Evolutionary conservation across 2,797 vertebrate species (phyloP).

Genomic region (Rhabdomys pumilio): DNA sequence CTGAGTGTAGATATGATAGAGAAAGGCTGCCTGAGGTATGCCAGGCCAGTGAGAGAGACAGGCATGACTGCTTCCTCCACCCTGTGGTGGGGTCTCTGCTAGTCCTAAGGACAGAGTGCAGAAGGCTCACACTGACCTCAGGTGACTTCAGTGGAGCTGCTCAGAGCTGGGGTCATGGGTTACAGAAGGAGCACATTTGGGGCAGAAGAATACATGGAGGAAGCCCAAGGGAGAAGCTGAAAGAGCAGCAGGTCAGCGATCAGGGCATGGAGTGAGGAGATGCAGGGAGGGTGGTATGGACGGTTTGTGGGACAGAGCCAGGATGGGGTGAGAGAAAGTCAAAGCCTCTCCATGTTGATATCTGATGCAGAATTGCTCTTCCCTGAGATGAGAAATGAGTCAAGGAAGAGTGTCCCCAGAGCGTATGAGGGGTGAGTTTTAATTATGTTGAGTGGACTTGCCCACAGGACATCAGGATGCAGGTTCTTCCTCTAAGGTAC

Average conservation of each 20-base stretch:
- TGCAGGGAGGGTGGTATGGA: not conserved
- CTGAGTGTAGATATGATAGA: not conserved
- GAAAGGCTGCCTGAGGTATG: not conserved
- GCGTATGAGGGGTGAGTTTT: not conserved
- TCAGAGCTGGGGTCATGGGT: not conserved
- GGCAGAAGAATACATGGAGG: not conserved
- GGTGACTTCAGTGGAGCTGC: not conserved
- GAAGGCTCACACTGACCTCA: not conserved
- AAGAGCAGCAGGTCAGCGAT: not conserved
- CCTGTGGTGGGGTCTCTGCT: not conserved
- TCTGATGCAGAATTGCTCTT: not conserved
- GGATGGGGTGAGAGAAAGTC: accelerated
- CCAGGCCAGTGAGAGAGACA: not conserved
- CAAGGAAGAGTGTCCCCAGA: not conserved
- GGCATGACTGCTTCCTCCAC: accelerated
- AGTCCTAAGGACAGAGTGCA: not conserved
- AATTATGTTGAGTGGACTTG: not conserved
- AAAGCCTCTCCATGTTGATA: accelerated
- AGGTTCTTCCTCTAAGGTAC: not conserved
- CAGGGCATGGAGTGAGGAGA: not conserved
- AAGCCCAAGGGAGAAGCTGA: not conserved
- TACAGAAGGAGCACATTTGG: not conserved
- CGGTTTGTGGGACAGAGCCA: not conserved
- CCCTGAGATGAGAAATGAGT: not conserved
- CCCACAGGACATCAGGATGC: not conserved